Evolutionary conservation across 1,140 invertebrate species (phyloP), one percentile per base, ranked within the genome.

Genomic region (Cheumatopsyche charites): DNA sequence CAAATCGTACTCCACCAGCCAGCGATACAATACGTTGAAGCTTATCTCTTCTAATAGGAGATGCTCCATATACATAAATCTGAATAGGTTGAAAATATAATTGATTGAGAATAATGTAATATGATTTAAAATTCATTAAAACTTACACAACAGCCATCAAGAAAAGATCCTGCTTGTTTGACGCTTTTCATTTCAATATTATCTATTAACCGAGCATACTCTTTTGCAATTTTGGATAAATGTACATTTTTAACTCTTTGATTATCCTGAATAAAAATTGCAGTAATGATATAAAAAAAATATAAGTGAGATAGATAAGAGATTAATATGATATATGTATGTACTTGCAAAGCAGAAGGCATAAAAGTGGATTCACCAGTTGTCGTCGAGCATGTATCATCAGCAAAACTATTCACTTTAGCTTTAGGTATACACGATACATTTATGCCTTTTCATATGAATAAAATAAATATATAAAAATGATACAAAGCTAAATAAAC

Each of bases 91-190:
- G 70, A 49, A 71, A 63, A 23, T 41, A 23, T 29, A 36, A 25
- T 5, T 47, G 15, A 29, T 66, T 6, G 15, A 17, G 42, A 36
- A 15, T 42, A n/a, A 13, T 29, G 25, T 15, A 66, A 41, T 21
- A n/a, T n/a, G n/a, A n/a, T 66, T 49, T 45, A 67, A 1, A 67
- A 17, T 13, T 49, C 2, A 67, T 36, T 36, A 9, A 15, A 78
- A 88, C 82, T 88, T 79, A 93, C 90, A 80, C 90, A 91, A 80
- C 91, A 95, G 61, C 93, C 93, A 82, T 96, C 93, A 47, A 96
- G 87, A 79, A 94, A 94, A 52, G 87, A 82, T 43, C 93, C 93
- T 75, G 89, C 89, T 77, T 85, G 87, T 79, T 91, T 92, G 1
- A 89, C 89, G 71, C 86, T 79, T 52, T 84, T 86, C 70, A 91